Conservation (phyloP, 2,797 vertebrate species). For the Gila robusta region DNA sequence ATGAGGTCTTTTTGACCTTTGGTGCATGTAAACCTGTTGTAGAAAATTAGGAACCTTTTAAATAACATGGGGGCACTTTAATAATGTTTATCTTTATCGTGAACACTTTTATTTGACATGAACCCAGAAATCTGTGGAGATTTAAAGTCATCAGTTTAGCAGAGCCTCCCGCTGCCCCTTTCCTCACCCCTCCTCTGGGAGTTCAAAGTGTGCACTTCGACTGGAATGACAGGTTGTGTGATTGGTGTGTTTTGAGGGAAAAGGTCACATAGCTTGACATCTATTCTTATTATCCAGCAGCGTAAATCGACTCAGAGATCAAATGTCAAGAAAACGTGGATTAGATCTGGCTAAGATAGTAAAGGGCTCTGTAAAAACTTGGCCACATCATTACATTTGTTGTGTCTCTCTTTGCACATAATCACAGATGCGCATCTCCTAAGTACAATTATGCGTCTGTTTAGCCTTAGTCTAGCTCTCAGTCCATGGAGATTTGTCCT, state of each 20-base stretch:
- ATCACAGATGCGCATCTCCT: constrained; percentile 9
- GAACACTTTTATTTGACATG: background rate
- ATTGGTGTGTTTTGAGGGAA: constrained; percentile 46
- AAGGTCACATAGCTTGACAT: constrained; percentile 57
- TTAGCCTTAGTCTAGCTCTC: constrained; percentile 43
- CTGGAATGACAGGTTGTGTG: constrained; percentile 41
- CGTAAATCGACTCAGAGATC: constrained; percentile 45
- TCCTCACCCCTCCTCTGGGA: background rate
- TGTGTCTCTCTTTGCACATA: background rate
- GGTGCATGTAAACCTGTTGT: no score
- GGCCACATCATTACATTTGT: background rate
- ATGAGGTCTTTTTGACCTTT: background rate
- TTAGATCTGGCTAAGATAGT: constrained; percentile 37
- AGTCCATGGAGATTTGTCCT: constrained; percentile 43
- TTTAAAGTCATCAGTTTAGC: constrained; percentile 19
- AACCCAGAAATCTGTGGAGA: background rate
- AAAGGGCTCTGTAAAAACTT: constrained; percentile 19
- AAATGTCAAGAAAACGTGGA: constrained; percentile 59
- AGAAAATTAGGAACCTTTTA: background rate
- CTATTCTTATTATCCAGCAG: constrained; percentile 50
- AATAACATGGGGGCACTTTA: background rate
- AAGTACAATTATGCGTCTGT: constrained; percentile 8
- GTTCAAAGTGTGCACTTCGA: constrained; percentile 22
- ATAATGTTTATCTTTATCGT: background rate
- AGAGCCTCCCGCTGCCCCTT: background rate